Evolutionary conservation across 2,888 invertebrate genomes (phyloP).

Genomic region (Folsomia manolachei): DNA sequence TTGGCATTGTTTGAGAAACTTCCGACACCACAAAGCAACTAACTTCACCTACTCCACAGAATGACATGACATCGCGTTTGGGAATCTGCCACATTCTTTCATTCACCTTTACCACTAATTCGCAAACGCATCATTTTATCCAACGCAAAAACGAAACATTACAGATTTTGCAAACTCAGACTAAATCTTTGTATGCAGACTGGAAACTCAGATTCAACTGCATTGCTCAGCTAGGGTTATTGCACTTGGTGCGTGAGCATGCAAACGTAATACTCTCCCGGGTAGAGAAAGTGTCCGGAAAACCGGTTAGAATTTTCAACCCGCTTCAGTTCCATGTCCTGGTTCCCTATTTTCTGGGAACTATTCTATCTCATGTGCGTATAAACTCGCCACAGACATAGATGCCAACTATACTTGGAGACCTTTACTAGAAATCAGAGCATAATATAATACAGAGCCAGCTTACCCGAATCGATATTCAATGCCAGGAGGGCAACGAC

Average conservation of each 20-base stretch:
- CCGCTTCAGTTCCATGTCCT: background rate
- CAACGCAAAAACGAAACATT: background rate
- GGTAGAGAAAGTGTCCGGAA: background rate
- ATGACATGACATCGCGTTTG: background rate
- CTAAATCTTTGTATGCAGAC: background rate
- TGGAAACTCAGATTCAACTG: background rate
- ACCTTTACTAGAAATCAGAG: no score
- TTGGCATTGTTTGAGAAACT: background rate
- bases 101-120: background rate
- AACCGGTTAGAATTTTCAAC: background rate
- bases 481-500: slow-evolving; percentile 50
- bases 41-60: background rate
- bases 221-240: background rate
- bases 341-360: background rate
- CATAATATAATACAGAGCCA: no score
- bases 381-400: background rate
- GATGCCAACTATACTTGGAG: background rate
- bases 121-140: background rate
- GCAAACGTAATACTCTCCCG: background rate
- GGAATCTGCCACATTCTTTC: background rate
- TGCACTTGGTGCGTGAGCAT: background rate
- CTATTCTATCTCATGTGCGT: background rate
- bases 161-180: background rate
- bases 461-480: slow-evolving; percentile 50
- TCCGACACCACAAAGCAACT: background rate